Conservation (phyloP, 2,113 vertebrate species). For the Podarcis raffonei region DNA sequence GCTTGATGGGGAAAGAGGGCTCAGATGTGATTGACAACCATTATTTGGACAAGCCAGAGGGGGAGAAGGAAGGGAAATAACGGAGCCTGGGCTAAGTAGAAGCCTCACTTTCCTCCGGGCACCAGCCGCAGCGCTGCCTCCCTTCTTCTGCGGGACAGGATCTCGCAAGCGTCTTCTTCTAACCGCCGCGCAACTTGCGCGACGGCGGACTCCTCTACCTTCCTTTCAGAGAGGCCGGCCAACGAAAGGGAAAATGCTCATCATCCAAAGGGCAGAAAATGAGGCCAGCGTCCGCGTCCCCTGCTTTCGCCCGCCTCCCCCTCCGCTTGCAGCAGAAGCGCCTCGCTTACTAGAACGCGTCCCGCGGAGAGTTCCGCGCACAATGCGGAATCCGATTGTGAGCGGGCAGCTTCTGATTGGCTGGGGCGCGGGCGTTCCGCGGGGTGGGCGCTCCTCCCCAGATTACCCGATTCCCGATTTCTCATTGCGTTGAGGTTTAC, state of each 20-base stretch:
- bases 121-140: neutral
- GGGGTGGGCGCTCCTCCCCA: neutral
- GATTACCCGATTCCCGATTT: no score
- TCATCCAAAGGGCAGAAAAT: neutral
- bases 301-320: neutral
- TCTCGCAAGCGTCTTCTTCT: neutral
- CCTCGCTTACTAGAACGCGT: neutral
- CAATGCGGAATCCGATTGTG: constrained; percentile 42
- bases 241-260: neutral
- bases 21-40: no score
- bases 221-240: neutral
- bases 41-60: no score
- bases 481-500: neutral
- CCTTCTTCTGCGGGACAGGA: neutral
- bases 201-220: neutral
- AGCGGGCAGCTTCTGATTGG: constrained; percentile 13
- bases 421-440: constrained; percentile 5
- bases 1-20: neutral
- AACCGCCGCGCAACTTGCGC: neutral
- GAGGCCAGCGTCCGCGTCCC: neutral
- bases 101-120: neutral
- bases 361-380: neutral
- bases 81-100: no score
- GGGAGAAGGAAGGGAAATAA: no score
- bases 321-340: no score